Conservation (phyloP, 2,888 invertebrate species). For the Heliconius ismenius region DNA sequence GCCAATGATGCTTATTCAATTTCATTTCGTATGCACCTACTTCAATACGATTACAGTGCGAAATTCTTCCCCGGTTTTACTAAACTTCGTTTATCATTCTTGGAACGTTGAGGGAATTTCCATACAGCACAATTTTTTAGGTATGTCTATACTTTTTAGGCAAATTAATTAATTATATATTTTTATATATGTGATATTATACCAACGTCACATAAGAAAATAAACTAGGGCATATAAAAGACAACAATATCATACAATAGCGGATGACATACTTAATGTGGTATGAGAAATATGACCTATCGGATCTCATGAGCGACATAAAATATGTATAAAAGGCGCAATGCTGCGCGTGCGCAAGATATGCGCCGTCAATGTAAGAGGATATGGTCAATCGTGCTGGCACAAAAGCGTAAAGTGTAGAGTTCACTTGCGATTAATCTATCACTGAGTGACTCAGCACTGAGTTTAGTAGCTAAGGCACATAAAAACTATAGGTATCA, state of each 20-base stretch:
- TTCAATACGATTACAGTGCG: background rate
- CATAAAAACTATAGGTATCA: background rate
- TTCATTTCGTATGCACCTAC: background rate
- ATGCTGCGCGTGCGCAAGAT: slow-evolving; percentile 40
- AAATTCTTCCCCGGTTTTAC: background rate
- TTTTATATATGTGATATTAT: background rate
- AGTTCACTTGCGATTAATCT: slow-evolving; percentile 21
- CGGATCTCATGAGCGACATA: slow-evolving; percentile 32
- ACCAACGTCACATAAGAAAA: background rate
- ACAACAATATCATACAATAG: slow-evolving; percentile 12
- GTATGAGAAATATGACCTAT: slow-evolving; percentile 43
- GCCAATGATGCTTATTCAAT: background rate
- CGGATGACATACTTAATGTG: slow-evolving; percentile 24
- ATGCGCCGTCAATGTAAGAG: slow-evolving; percentile 47
- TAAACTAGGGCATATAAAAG: slow-evolving; percentile 1
- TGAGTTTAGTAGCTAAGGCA: background rate
- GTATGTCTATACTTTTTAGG: background rate
- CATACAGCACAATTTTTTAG: background rate
- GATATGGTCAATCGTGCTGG: slow-evolving; percentile 38
- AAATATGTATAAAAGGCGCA: slow-evolving; percentile 37
- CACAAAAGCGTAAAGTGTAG: slow-evolving; percentile 30
- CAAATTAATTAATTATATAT: background rate
- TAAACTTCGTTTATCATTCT: background rate
- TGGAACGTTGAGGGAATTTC: background rate
- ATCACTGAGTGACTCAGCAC: slow-evolving; percentile 26